Evolutionary conservation across 2,797 vertebrate species (phyloP), one percentile per base, ranked within the genome.

Genomic region (Synaphobranchus kaupii): DNA sequence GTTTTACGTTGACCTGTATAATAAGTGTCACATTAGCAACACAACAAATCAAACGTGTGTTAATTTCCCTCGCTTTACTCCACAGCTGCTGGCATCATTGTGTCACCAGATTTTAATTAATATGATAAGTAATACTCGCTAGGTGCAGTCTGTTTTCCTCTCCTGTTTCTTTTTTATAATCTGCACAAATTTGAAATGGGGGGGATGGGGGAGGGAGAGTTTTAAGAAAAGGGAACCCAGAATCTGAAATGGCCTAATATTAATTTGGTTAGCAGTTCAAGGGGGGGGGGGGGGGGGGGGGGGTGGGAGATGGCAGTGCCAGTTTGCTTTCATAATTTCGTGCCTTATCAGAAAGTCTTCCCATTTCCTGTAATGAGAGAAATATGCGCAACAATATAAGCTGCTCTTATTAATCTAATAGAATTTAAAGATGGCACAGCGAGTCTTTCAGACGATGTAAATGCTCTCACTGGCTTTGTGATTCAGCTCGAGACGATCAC

Each of bases 51-150:
- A 98, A 98, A 97, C 97, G 97, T 97, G 97, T 97, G 96, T 97
- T 97, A 97, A 97, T 97, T 97, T 97, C 97, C 96, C 97, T 96
- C 96, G 96, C 96, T 97, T 96, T 96, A 96, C 97, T 95, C 96
- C 97, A 96, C 98, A 98, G 97, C 98, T 98, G 98, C 95, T 96
- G 94, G 96, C 96, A 96, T 97, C 97, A 98, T 97, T 98, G 94
- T 97, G 97, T 97, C 96, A 97, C 97, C 97, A 98, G 96, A 97
- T 98, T 98, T 98, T 99, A 99, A 98, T 99, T 98, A 98, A 98
- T 99, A 98, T 98, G 98, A 98, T 98, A 98, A 99, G 98, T 98
- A 99, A 98, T 97, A 98, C 96, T 97, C 97, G 96, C 97, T 97
- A 98, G 96, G 97, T 95, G 97, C 96, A 97, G 96, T 95, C 97